A percentile compares a stretch with the other conserved stretches of the same genome.
Conservation (phyloP, 2,113 vertebrate species). For the Motacilla alba region DNA sequence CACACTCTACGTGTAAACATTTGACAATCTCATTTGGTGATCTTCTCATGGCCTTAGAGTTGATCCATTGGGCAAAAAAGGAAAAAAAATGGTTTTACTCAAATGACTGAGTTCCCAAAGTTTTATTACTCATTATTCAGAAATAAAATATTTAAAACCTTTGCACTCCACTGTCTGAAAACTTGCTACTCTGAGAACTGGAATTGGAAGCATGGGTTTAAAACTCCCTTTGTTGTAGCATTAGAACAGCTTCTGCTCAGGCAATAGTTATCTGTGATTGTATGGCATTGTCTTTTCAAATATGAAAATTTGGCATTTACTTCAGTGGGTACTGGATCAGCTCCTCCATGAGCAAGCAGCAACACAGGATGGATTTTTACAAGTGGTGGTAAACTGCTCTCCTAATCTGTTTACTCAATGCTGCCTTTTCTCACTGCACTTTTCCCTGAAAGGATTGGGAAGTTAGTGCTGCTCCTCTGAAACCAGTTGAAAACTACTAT, state of each 20-base stretch:
- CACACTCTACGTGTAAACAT: not conserved
- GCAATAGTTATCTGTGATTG: not conserved
- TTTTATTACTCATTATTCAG: not conserved
- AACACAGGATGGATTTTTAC: not conserved
- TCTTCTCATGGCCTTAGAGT: not conserved
- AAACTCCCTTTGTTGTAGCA: not conserved
- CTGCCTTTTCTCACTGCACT: not conserved
- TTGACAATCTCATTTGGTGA: not conserved
- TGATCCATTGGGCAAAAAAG: not conserved
- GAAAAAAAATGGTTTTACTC: not conserved
- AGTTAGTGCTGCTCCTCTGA: not conserved
- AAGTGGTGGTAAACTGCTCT: not conserved
- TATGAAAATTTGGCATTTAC: not conserved
- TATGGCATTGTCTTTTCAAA: not conserved
- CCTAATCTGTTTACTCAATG: not conserved
- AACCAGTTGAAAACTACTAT: not conserved
- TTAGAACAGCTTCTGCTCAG: not conserved
- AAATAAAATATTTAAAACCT: not conserved
- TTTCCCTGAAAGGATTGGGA: not conserved
- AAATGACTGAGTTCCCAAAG: not conserved
- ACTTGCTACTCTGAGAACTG: not conserved
- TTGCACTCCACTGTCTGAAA: not conserved
- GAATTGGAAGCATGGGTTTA: not conserved
- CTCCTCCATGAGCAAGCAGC: not conserved
- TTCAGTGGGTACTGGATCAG: not conserved